Conservation (phyloP, 2,113 vertebrate genomes). For the Piaya cayana region DNA sequence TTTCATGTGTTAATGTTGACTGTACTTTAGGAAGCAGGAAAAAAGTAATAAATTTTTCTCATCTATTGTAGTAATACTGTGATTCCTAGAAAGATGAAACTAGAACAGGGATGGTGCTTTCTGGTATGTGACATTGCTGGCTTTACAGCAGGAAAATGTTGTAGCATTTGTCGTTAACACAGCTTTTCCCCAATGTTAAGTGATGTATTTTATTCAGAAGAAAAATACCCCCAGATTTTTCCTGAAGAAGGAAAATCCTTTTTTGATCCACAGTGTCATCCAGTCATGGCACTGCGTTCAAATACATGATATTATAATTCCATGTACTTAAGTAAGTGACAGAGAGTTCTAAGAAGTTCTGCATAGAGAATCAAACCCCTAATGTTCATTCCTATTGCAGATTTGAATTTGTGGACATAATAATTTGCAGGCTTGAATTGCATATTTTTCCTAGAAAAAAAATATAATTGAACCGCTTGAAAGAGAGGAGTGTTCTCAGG, state of each 20-base stretch:
- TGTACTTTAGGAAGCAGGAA: not conserved
- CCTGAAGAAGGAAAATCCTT: not conserved
- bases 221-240: slow-evolving; percentile 2
- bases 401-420: not conserved
- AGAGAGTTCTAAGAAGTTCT: not conserved
- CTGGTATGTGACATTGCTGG: not conserved
- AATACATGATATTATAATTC: not conserved
- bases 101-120: not conserved
- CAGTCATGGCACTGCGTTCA: not conserved
- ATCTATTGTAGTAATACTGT: not conserved
- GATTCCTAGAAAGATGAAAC: not conserved
- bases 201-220: not conserved
- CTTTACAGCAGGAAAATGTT: not conserved
- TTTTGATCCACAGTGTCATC: not conserved
- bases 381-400: not conserved
- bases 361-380: not conserved
- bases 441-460: not conserved
- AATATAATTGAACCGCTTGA: not conserved
- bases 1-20: not conserved
- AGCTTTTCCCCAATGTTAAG: not conserved
- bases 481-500: not conserved
- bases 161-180: not conserved
- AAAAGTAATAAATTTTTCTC: not conserved
- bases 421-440: not conserved
- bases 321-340: not conserved